Evolutionary conservation across 2,797 vertebrate genomes (phyloP).

Genomic region (Neopelma chrysocephalum): DNA sequence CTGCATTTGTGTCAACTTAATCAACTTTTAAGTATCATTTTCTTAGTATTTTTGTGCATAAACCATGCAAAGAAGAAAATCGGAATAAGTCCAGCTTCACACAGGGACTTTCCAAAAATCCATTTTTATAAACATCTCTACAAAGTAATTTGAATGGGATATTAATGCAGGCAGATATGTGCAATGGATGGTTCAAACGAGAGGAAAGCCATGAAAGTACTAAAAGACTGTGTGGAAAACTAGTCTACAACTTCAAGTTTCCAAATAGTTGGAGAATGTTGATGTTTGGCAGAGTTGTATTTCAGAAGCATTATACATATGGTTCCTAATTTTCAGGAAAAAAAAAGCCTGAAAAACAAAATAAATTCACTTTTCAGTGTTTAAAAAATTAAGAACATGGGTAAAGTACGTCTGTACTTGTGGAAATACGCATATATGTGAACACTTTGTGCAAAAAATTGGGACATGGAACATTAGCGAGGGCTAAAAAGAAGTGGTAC

Average conservation of each 20-base stretch:
- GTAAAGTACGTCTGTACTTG: background rate
- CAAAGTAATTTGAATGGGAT: background rate
- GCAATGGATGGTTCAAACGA: background rate
- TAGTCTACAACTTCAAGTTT: background rate
- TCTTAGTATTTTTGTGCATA: background rate
- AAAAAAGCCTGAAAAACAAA: background rate
- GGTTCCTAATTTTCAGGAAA: background rate
- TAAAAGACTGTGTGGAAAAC: background rate
- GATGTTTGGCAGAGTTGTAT: background rate
- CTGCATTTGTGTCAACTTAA: background rate
- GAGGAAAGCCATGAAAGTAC: background rate
- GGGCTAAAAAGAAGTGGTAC: rapidly evolving
- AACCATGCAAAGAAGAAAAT: background rate
- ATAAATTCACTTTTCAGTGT: background rate
- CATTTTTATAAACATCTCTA: background rate
- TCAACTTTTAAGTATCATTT: background rate
- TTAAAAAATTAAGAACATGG: background rate
- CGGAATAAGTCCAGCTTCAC: background rate
- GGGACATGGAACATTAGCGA: background rate
- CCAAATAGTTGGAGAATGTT: background rate
- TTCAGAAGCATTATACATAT: background rate
- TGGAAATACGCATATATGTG: background rate
- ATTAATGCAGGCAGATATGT: background rate
- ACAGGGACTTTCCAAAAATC: background rate
- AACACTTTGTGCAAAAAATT: background rate